Evolutionary conservation across 2,797 vertebrate species (phyloP).

Genomic region (Pangasius sanitwongsei): DNA sequence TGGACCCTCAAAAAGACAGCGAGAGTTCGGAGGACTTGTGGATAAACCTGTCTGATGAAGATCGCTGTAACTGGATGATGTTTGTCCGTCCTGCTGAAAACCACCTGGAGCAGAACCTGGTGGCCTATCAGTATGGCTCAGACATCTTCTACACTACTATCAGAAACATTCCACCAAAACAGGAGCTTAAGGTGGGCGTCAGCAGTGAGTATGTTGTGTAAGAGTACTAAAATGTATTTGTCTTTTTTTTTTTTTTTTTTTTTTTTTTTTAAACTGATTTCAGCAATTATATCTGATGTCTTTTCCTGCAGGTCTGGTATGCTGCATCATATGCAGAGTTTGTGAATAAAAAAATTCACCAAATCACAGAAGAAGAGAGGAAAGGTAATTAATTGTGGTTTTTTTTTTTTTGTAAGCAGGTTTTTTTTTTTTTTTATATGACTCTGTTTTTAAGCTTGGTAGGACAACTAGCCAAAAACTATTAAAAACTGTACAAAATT

Average conservation of each 20-base stretch:
- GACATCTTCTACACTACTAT: conserved; percentile 98
- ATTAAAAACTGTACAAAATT: not conserved
- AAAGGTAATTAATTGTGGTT: conserved; percentile 78
- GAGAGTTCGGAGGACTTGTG: conserved; percentile 86
- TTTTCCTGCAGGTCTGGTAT: conserved; percentile 88
- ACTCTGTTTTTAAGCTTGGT: not conserved
- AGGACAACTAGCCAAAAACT: not conserved
- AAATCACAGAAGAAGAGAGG: conserved; percentile 96
- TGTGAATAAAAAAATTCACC: conserved; percentile 93
- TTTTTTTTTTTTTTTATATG: not conserved
- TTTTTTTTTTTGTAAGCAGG: not conserved
- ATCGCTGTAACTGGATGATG: conserved; percentile 99
- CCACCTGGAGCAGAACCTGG: conserved; percentile 96
- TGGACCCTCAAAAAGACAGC: conserved; percentile 85
- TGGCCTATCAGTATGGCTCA: conserved; percentile 95
- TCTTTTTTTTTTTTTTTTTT: not conserved
- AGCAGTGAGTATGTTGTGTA: not conserved
- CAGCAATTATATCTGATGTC: not conserved
- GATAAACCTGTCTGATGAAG: conserved; percentile 94
- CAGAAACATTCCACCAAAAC: conserved; percentile 96
- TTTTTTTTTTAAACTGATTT: not conserved
- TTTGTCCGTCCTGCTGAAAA: conserved; percentile 97
- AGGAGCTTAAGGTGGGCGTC: conserved; percentile 89
- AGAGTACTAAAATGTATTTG: not conserved
- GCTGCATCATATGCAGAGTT: conserved; percentile 96